Evolutionary conservation across 2,888 invertebrate species (phyloP), one percentile per base, ranked within the genome.

Genomic region (Parnassius glacialis): DNA sequence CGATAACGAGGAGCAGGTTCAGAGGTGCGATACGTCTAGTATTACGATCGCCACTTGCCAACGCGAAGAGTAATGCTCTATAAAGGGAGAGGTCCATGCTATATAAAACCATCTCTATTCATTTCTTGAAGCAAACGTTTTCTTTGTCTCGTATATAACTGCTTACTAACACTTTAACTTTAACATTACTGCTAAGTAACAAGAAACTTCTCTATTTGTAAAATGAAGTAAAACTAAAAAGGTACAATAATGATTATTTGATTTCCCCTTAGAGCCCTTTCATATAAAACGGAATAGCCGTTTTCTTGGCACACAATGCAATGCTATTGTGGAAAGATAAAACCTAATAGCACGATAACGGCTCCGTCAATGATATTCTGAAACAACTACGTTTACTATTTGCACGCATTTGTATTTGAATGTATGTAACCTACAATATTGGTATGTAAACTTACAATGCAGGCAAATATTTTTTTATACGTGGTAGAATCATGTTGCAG

Each of bases 301-400:
- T 53, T 53, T 53, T 16, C 59, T 45, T 20, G 10, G 45, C 47
- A 16, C 41, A 53, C 34, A 34, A 34, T 59, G 11, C 59, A 42
- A 48, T 10, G 57, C 57, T 57, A 54, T 50, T 60, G 59, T 50
- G 59, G 54, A 43, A 2, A 44, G 54, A 60, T 60, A 60, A 53
- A 54, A 54, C 12, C n/a, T 47, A 54, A 60, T 50, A 42, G 50
- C 34, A 54, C 25, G 34, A 53, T 60, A 60, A 54, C 43, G 25
- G 48, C 42, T 9, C 11, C 42, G 57, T 57, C 48, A 54, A 54
- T 43, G 53, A 54, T 50, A 54, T 54, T 54, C 47, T 50, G 43
- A 54, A 60, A 54, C 60, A 50, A 50, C 50, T 53, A 20, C 44
- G 42, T 41, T 34, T 11, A 44, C n/a, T 45, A 44, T 52, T 52